Conservation (phyloP, 53 echinoderm and acorn worm genomes). For the Astropecten irregularis region DNA sequence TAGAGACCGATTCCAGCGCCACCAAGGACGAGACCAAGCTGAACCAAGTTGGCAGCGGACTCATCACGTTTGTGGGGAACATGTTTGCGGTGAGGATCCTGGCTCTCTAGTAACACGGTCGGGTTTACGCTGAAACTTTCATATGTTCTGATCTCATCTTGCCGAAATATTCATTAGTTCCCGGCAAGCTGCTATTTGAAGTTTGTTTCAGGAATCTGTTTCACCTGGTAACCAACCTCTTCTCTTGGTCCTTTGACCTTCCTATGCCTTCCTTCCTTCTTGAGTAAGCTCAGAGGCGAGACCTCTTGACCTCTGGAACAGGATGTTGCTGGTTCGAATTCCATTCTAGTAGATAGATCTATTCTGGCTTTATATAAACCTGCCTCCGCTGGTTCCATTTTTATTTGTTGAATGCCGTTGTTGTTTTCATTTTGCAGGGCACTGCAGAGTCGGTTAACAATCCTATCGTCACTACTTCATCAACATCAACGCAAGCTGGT, state of each 20-base stretch:
- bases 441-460: background rate
- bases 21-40: conserved; percentile 9
- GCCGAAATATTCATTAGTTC: background rate
- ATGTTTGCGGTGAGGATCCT: background rate
- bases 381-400: background rate
- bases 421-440: background rate
- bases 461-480: background rate
- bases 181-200: too few species aligned
- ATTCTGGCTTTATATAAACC: too few species aligned
- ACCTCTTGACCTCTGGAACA: too few species aligned
- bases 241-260: too few species aligned
- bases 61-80: conserved; percentile 12
- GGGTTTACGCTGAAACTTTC: background rate
- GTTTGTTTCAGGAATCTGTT: too few species aligned
- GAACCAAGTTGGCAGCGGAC: background rate
- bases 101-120: background rate
- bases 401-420: background rate
- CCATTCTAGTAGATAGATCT: too few species aligned
- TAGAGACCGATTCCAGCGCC: background rate
- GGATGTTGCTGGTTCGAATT: too few species aligned
- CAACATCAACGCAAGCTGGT: too few species aligned
- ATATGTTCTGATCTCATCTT: background rate
- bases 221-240: too few species aligned
- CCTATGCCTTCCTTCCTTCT: too few species aligned
- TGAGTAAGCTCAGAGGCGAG: too few species aligned